phyloP scores from a whole-genome alignment of 92 coral and sea anemone genomes.

The Isaurus tuberculatus region DNA sequence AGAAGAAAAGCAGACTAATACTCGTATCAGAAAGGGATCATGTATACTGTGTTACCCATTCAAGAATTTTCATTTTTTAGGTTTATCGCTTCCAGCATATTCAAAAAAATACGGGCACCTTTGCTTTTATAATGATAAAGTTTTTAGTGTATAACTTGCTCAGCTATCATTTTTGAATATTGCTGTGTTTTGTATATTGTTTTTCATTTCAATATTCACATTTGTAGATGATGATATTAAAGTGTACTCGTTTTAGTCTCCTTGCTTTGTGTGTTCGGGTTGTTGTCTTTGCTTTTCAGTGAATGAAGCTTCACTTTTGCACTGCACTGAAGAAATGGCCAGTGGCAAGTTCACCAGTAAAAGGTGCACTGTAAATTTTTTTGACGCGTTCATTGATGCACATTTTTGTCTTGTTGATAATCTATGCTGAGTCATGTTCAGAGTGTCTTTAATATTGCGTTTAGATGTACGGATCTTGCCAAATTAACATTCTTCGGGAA shows the following conservation, averaged over 20 bases:
- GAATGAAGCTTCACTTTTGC: neutral
- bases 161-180: constrained; percentile 24
- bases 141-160: constrained; percentile 27
- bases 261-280: constrained; percentile 32
- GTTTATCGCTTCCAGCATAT: neutral
- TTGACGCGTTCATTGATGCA: neutral
- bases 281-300: constrained; percentile 44
- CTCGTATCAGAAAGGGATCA: neutral
- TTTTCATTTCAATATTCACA: constrained; percentile 14
- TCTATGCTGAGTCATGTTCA: neutral
- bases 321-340: constrained; percentile 24
- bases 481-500: neutral
- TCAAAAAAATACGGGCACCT: neutral
- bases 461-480: neutral
- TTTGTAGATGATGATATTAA: constrained; percentile 45
- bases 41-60: neutral
- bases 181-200: constrained; percentile 40
- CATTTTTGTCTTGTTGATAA: neutral
- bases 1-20: constrained; percentile 30
- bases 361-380: constrained; percentile 30
- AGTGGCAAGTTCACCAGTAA: constrained; percentile 8
- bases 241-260: constrained; percentile 40
- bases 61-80: constrained; percentile 9
- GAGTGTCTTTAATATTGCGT: neutral
- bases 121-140: constrained; percentile 3